Percentiles rank a stretch among this genome's conserved stretches.
These are phyloP conservation scores for Bombus impatiens DNA, from an alignment of 1,140 invertebrate genomes.

Conservation along the genomic window DNA sequence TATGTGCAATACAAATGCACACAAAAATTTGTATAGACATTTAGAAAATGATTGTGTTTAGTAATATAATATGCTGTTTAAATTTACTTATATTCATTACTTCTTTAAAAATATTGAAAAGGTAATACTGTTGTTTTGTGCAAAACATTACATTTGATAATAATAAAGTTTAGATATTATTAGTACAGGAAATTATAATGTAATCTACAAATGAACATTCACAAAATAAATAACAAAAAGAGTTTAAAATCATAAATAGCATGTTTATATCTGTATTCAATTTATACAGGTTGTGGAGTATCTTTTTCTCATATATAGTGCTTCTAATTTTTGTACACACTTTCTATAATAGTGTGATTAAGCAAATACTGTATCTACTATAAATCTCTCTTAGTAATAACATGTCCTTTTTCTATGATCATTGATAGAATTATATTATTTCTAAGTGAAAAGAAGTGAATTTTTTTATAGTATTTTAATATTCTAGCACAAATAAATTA, in stretches of 20 bases:
- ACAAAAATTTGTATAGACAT: slow-evolving; percentile 47
- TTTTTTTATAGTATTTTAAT: background rate
- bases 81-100: slow-evolving; percentile 15
- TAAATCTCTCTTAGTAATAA: slow-evolving; percentile 54
- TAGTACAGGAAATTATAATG: background rate
- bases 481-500: slow-evolving; percentile 21
- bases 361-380: slow-evolving; percentile 50
- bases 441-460: slow-evolving; percentile 43
- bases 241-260: background rate
- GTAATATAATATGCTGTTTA: slow-evolving; percentile 36
- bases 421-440: slow-evolving; percentile 48
- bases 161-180: background rate
- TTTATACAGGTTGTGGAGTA: slow-evolving; percentile 24
- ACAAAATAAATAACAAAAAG: background rate
- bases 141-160: background rate
- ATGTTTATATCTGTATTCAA: slow-evolving; percentile 16
- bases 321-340: slow-evolving; percentile 40
- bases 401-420: slow-evolving; percentile 39
- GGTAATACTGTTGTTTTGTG: slow-evolving; percentile 15
- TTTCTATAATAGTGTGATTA: slow-evolving; percentile 46
- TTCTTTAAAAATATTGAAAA: slow-evolving; percentile 27
- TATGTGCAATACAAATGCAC: slow-evolving; percentile 26
- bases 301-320: slow-evolving; percentile 30
- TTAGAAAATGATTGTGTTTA: slow-evolving; percentile 55
- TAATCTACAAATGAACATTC: background rate